Conservation (phyloP, 2,888 invertebrate species). For the Autographa gamma region DNA sequence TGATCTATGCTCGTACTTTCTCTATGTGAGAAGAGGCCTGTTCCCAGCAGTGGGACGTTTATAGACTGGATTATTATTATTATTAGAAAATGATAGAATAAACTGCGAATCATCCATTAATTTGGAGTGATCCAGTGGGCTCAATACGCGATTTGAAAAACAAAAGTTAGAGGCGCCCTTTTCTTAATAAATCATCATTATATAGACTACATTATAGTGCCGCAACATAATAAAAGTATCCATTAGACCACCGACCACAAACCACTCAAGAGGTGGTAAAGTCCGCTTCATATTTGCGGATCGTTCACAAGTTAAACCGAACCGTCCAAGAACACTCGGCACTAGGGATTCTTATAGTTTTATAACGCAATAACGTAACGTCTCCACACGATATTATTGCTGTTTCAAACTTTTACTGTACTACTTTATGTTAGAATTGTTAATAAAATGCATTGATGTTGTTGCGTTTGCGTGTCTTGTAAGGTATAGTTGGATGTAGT, state of each 20-base stretch:
- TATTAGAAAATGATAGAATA: too few relatives aligned
- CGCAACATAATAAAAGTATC: not conserved
- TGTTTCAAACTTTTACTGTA: conserved; percentile 70
- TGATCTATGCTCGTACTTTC: too few relatives aligned
- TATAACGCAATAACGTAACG: conserved; percentile 79
- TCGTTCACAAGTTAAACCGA: conserved; percentile 72
- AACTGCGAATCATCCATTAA: too few relatives aligned
- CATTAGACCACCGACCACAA: not conserved
- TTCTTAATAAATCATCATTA: not conserved
- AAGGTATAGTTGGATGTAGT: not conserved
- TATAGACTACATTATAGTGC: not conserved
- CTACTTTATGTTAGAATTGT: conserved; percentile 60
- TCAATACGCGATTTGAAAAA: too few relatives aligned
- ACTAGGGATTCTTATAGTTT: conserved; percentile 74
- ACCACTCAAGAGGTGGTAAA: conserved; percentile 16
- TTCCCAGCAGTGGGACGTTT: too few relatives aligned
- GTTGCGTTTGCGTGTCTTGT: conserved; percentile 19
- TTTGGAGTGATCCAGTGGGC: too few relatives aligned
- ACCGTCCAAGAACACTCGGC: conserved; percentile 72
- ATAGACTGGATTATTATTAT: too few relatives aligned
- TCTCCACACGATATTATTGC: conserved; percentile 71
- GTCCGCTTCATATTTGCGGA: conserved; percentile 51
- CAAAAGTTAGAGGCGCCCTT: too few relatives aligned
- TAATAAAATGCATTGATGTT: conserved; percentile 47
- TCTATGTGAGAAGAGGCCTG: too few relatives aligned